Conservation (phyloP, 2,113 vertebrate genomes). For the Siniperca knerii region DNA sequence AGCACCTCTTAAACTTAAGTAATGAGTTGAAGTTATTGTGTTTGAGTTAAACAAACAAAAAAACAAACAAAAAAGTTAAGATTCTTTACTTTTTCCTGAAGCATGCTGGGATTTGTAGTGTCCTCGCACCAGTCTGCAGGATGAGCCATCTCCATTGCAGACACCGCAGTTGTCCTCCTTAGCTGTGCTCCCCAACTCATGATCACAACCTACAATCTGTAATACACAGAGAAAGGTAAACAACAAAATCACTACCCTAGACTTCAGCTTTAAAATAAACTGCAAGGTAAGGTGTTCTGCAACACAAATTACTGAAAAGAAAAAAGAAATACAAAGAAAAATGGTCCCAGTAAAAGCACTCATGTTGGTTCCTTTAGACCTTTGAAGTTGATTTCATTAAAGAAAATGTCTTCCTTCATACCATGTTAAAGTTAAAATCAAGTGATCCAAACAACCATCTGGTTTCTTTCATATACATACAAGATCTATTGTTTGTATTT, state of each 20-base stretch:
- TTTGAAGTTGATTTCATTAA: conserved; percentile 1
- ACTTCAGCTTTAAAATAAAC: background rate
- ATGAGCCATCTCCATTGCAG: conserved; percentile 95
- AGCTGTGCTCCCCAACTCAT: conserved; percentile 91
- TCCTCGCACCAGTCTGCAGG: conserved; percentile 95
- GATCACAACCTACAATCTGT: conserved; percentile 97
- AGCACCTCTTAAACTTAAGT: background rate
- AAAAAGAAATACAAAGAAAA: background rate
- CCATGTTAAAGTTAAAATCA: conserved; percentile 6
- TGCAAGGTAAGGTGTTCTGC: background rate
- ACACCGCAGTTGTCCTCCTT: conserved; percentile 98
- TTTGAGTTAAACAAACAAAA: background rate
- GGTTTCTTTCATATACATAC: conserved; percentile 30
- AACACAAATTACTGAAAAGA: background rate
- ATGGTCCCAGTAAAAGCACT: background rate
- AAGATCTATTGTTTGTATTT: conserved; percentile 32
- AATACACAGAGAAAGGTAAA: background rate
- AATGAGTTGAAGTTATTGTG: background rate
- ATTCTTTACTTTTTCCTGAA: conserved; percentile 90
- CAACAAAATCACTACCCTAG: background rate
- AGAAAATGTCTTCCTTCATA: conserved; percentile 17
- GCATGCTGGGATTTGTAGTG: conserved; percentile 95
- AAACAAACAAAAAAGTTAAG: background rate
- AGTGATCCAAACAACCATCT: conserved; percentile 30
- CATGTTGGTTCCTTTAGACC: background rate